phyloP scores from a whole-genome alignment of 35 echinoderm and acorn worm genomes.

The Holothuria glaberrima region DNA sequence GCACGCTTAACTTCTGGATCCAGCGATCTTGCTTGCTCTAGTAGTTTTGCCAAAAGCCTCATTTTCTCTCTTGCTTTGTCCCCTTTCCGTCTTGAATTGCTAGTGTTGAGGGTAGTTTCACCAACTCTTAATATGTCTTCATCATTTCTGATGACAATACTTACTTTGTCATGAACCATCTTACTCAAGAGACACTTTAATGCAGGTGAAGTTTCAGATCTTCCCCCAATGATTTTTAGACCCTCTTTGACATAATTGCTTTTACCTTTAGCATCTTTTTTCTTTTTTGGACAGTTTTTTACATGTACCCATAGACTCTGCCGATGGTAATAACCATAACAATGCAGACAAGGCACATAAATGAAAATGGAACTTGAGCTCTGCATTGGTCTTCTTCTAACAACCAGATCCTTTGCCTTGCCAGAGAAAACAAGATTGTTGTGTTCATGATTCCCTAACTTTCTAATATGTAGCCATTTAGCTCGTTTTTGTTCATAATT shows the following conservation, averaged over 20 bases:
- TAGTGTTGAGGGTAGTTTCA: conserved; percentile 6
- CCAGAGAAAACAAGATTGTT: conserved; percentile 10
- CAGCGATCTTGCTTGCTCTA: conserved; percentile 4
- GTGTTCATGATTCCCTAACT: conserved; percentile 59
- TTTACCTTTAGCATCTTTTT: not conserved
- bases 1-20: not conserved
- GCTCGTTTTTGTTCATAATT: not conserved
- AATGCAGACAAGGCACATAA: conserved; percentile 43
- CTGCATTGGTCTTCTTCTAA: conserved; percentile 21
- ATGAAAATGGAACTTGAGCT: too few relatives aligned
- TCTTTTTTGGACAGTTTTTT: not conserved
- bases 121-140: conserved; percentile 55
- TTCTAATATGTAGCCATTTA: conserved; percentile 59
- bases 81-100: conserved; percentile 17
- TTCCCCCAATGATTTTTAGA: not conserved
- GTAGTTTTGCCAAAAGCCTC: conserved; percentile 20
- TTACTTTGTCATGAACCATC: conserved; percentile 42
- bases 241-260: conserved; percentile 55
- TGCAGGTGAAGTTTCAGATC: not conserved
- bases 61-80: conserved; percentile 58
- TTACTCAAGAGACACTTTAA: not conserved
- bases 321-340: conserved; percentile 58
- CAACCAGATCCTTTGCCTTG: conserved; percentile 40
- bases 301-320: conserved; percentile 27
- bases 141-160: conserved; percentile 43